A percentile compares a stretch with the other conserved stretches of the same genome.
These are phyloP conservation scores for Lucifuga dentata DNA, from an alignment of 2,113 vertebrate genomes.

Conservation along the genomic window DNA sequence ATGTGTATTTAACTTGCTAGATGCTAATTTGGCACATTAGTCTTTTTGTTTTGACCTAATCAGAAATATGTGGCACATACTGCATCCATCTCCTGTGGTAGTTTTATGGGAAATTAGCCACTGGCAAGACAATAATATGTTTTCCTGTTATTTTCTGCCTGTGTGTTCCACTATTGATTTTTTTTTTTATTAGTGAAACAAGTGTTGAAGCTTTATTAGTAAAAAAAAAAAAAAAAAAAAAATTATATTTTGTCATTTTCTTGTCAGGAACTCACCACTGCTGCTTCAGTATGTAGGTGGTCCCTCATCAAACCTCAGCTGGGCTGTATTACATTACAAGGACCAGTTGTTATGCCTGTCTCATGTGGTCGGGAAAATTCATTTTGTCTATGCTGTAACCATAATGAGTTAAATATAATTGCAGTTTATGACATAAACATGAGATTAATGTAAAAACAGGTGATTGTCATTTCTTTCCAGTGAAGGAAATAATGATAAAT, in stretches of 20 bases:
- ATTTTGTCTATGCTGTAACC: constrained; percentile 25
- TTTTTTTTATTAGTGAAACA: constrained; percentile 31
- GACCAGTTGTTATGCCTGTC: constrained; percentile 1
- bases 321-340: constrained; percentile 30
- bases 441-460: constrained; percentile 12
- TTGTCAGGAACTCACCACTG: constrained; percentile 27
- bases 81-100: constrained; percentile 9
- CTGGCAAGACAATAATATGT: constrained; percentile 20
- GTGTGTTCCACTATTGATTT: constrained; percentile 50
- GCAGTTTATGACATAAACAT: not conserved
- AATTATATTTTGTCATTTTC: constrained; percentile 48
- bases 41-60: not conserved
- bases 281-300: constrained; percentile 57
- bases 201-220: constrained; percentile 23
- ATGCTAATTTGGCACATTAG: not conserved
- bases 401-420: constrained; percentile 26
- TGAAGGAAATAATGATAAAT: constrained; percentile 3
- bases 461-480: constrained; percentile 20
- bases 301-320: constrained; percentile 29
- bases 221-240: constrained; percentile 48
- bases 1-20: not conserved
- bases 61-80: constrained; percentile 4
- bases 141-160: constrained; percentile 54
- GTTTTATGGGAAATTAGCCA: constrained; percentile 24
- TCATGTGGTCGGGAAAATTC: constrained; percentile 33